phyloP scores from a whole-genome alignment of 2,113 vertebrate genomes.

The Trogon melanurus region DNA sequence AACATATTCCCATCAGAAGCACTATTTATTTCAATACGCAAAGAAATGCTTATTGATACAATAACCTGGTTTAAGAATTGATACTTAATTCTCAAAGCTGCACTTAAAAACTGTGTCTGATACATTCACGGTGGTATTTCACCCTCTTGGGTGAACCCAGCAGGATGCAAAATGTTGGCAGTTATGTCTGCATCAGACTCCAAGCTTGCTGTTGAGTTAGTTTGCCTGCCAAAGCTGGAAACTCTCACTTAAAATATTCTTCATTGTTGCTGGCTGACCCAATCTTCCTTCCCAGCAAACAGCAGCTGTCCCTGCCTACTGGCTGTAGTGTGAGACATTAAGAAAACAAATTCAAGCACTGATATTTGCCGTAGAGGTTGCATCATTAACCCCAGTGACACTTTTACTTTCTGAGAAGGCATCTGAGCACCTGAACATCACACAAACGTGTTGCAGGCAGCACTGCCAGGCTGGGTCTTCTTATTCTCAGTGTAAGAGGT shows the following conservation, averaged over 20 bases:
- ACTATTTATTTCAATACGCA: neutral
- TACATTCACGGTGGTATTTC: neutral
- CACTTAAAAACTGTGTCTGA: neutral
- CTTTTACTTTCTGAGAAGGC: neutral
- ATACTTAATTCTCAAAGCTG: neutral
- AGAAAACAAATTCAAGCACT: neutral
- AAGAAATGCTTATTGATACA: neutral
- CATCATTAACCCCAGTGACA: rapidly evolving
- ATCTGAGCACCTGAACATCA: neutral
- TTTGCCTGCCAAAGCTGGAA: neutral
- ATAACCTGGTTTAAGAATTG: neutral
- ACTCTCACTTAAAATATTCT: neutral
- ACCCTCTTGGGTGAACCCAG: neutral
- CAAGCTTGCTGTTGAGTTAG: neutral
- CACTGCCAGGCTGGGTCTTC: neutral
- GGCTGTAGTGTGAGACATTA: neutral
- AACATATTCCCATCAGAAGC: neutral
- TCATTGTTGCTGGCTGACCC: neutral
- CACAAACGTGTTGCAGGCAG: neutral
- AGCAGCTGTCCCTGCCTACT: neutral
- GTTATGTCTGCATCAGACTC: neutral
- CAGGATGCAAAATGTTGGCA: neutral
- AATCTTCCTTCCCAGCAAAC: neutral
- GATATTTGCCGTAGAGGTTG: neutral
- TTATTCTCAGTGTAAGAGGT: neutral